Percentiles rank a stretch among this genome's conserved stretches.
phyloP scores from a whole-genome alignment of 2,113 vertebrate species.

The Podarcis raffonei region DNA sequence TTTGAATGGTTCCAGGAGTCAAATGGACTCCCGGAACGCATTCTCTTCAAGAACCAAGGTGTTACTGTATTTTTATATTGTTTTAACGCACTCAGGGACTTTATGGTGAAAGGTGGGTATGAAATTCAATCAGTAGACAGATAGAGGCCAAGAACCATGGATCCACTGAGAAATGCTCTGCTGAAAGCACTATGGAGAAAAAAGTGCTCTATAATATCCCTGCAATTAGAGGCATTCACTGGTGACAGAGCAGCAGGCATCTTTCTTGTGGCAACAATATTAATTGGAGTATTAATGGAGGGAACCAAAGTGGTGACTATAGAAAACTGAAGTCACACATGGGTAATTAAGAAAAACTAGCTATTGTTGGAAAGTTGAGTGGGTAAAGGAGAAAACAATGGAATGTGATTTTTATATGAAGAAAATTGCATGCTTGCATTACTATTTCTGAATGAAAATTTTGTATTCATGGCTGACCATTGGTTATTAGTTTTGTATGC shows the following conservation, averaged over 20 bases:
- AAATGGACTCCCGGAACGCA: too few relatives aligned
- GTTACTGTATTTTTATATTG: too few relatives aligned
- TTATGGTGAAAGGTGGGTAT: too few relatives aligned
- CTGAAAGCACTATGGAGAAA: not conserved
- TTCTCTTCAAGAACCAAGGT: too few relatives aligned
- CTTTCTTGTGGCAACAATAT: not conserved
- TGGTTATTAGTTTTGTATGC: not conserved
- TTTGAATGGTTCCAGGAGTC: too few relatives aligned
- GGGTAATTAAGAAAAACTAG: not conserved
- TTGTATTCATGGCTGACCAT: not conserved
- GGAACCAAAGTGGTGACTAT: not conserved
- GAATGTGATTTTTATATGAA: not conserved
- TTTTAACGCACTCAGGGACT: too few relatives aligned
- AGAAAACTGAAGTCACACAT: not conserved
- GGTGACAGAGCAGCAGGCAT: not conserved
- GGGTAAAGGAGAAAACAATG: not conserved
- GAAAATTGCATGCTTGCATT: slow-evolving; percentile 7
- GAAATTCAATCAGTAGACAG: too few relatives aligned
- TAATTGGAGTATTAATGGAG: not conserved
- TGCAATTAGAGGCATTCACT: not conserved
- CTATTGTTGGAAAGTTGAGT: not conserved
- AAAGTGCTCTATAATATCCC: not conserved
- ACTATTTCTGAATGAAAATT: slow-evolving; percentile 14
- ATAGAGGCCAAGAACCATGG: too few relatives aligned
- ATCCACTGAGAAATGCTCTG: not conserved